Percentiles rank a stretch among this genome's conserved stretches.
phyloP scores from a whole-genome alignment of 2,888 invertebrate species.

The Folsomia candida region DNA sequence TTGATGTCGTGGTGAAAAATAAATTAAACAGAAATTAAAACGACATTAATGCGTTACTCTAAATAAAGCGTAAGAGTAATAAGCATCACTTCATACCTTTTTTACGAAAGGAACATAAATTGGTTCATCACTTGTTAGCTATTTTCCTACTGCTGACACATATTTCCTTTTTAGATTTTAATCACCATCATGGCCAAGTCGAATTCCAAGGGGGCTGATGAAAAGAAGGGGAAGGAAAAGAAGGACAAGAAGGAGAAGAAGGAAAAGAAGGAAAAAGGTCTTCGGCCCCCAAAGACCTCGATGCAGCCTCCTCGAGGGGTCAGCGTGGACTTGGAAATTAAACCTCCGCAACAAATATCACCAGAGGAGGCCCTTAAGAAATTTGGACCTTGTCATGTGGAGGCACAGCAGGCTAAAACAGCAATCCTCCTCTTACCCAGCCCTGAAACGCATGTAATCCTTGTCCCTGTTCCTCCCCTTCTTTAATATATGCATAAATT shows the following conservation, averaged over 20 bases:
- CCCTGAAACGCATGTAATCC: slow-evolving; percentile 36
- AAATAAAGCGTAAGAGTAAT: no score
- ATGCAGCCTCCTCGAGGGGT: slow-evolving; percentile 21
- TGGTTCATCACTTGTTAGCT: no score
- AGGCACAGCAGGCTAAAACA: slow-evolving; percentile 38
- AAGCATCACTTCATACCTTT: no score
- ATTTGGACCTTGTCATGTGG: slow-evolving; percentile 44
- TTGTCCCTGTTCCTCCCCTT: no score
- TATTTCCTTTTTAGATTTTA: no score
- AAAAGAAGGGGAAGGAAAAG: neutral
- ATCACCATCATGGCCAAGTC: neutral
- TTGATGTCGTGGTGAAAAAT: no score
- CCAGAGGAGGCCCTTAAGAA: slow-evolving; percentile 31
- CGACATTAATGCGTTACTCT: no score
- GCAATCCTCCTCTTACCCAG: slow-evolving; percentile 45
- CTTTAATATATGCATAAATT: neutral
- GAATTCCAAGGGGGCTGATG: neutral
- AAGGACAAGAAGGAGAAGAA: neutral
- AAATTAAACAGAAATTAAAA: no score
- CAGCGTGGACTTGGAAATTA: slow-evolving; percentile 24
- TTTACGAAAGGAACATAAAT: no score
- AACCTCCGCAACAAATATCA: slow-evolving; percentile 3
- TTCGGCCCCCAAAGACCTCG: slow-evolving; percentile 18
- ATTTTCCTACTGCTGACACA: no score
- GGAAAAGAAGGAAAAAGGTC: slow-evolving; percentile 4